Conservation (phyloP, 1,140 invertebrate genomes). For the Diploscapter pachys region DNA sequence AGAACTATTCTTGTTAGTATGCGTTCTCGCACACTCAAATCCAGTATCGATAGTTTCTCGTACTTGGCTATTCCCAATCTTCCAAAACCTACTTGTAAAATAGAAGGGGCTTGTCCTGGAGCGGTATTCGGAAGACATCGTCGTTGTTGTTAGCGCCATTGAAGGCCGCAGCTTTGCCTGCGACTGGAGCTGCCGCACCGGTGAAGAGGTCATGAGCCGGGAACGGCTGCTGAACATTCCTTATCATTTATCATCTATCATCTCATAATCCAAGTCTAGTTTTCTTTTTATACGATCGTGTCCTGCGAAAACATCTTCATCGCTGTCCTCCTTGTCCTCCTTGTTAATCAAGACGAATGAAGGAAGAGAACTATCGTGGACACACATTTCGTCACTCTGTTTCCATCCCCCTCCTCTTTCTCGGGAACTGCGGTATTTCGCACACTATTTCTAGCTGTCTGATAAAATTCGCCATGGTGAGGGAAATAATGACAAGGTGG, state of each 20-base stretch:
- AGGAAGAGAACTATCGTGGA: constrained; percentile 4
- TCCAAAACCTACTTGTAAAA: constrained; percentile 25
- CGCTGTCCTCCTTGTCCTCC: no score
- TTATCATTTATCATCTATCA: background rate
- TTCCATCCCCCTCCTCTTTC: background rate
- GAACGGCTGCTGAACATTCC: background rate
- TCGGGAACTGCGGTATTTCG: no score
- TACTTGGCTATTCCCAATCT: constrained; percentile 5
- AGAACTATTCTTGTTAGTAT: background rate
- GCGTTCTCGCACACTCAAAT: no score
- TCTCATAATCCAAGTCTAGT: constrained; percentile 15
- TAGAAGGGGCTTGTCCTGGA: constrained; percentile 36
- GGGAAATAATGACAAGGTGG: no score
- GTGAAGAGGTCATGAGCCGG: constrained; percentile 16
- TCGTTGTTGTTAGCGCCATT: constrained; percentile 23
- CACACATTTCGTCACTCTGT: background rate
- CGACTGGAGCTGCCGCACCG: constrained; percentile 7
- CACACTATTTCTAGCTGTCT: no score
- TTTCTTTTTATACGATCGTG: background rate
- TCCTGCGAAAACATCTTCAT: background rate
- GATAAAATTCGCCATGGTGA: no score
- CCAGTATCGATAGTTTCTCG: no score
- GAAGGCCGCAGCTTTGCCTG: constrained; percentile 6
- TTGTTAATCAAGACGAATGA: background rate
- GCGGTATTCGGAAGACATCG: constrained; percentile 30